phyloP scores from a whole-genome alignment of 2,113 vertebrate species.

The Aramus guarauna region DNA sequence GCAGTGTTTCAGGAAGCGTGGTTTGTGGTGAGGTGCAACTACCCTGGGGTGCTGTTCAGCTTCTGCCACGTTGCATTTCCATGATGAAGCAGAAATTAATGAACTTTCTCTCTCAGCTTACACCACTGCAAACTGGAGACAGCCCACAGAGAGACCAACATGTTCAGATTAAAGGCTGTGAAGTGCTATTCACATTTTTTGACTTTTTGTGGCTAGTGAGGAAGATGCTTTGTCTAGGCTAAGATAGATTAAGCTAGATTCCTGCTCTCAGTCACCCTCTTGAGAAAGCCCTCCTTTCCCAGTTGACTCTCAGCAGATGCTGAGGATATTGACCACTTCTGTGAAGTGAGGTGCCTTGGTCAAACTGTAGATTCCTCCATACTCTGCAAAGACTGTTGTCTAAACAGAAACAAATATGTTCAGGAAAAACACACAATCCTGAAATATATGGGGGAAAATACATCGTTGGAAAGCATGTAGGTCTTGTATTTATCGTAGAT shows the following conservation, averaged over 20 bases:
- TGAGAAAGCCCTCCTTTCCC: neutral
- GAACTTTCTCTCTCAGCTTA: neutral
- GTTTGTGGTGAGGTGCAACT: neutral
- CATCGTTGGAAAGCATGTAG: neutral
- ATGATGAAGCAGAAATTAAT: neutral
- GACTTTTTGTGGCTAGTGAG: neutral
- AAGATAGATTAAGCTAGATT: neutral
- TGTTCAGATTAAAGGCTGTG: neutral
- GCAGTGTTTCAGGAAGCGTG: neutral
- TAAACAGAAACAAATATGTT: neutral
- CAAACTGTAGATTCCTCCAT: neutral
- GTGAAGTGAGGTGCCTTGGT: neutral
- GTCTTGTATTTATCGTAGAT: neutral
- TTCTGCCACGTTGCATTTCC: neutral
- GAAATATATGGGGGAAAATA: neutral
- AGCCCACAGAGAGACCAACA: neutral
- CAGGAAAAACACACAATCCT: neutral
- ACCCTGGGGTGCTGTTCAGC: neutral
- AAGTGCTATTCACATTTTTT: neutral
- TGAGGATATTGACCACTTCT: neutral
- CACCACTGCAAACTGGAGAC: neutral
- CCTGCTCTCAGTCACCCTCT: neutral
- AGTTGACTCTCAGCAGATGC: neutral
- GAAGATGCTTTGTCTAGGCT: neutral
- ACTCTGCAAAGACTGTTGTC: neutral